Evolutionary conservation across 2,113 vertebrate genomes (phyloP), one percentile per base, ranked within the genome.

Genomic region (Ondatra zibethicus): DNA sequence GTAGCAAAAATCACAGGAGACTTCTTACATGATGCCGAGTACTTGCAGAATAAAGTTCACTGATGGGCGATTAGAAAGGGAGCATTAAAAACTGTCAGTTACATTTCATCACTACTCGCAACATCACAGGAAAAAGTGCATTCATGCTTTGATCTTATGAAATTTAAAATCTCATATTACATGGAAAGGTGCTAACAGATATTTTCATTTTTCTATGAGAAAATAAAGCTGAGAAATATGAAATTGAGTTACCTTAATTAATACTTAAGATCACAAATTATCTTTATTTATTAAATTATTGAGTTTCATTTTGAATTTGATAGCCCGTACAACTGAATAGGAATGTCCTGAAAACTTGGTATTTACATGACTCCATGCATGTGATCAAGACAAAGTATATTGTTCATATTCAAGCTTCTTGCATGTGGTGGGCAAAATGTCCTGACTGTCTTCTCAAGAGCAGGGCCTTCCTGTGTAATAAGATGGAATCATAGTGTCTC

Each of bases 281-380:
- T 39, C 0, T 52, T 3, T 42, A 25, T 84, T 90, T 93, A 52
- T 4, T 5, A 80, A 63, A 75, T 58, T 45, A 55, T 36, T 95
- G 58, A 95, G 95, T 88, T 76, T 94, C 70, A 92, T 63, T 84
- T 78, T 76, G 25, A 70, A 70, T 88, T 92, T 92, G 12, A 88
- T 84, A 88, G 61, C 68, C 7, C 55, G 2, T 80, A 29, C 11
- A 81, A 65, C 36, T 25, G 31, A 17, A 82, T 19, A 63, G 87
- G 72, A 27, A 63, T 63, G 7, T 65, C 50, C 91, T 58, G n/a
- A 84, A 88, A 39, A 61, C 27, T 92, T 89, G 50, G 23, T 65
- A 66, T 65, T 65, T 90, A 29, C 31, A 47, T 29, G 45, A 8
- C 31, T 63, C 27, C 68, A 36, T 86, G 42, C 13, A n/a, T 39